Percentiles rank a stretch among this genome's conserved stretches.
phyloP scores from a whole-genome alignment of 2,888 invertebrate genomes.

The Protodeltote pygarga region DNA sequence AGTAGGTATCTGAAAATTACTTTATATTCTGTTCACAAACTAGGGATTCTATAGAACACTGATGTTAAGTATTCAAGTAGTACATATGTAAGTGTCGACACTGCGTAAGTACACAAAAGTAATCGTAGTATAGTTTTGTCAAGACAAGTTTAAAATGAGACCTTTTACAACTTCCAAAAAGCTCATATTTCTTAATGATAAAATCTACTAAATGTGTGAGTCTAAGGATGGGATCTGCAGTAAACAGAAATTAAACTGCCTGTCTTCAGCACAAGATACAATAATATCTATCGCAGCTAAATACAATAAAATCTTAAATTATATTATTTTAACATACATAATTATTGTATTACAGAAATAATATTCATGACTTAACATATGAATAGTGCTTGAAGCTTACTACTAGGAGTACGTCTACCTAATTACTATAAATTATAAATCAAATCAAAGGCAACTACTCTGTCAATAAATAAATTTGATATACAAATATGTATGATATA shows the following conservation, averaged over 20 bases:
- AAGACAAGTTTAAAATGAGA: constrained; percentile 62
- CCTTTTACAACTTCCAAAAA: constrained; percentile 25
- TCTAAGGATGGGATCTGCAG: constrained; percentile 45
- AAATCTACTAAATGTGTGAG: constrained; percentile 28
- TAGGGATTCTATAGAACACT: too few species aligned
- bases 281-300: constrained; percentile 65
- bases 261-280: constrained; percentile 63
- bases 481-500: not conserved
- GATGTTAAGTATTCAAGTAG: not conserved
- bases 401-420: constrained; percentile 49
- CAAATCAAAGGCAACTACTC: constrained; percentile 54
- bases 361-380: constrained; percentile 57
- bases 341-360: constrained; percentile 62
- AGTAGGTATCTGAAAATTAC: constrained; percentile 15
- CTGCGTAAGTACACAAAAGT: constrained; percentile 19
- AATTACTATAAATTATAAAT: constrained; percentile 48
- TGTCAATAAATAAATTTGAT: constrained; percentile 25
- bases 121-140: constrained; percentile 66
- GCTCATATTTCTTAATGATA: constrained; percentile 3
- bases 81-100: constrained; percentile 21
- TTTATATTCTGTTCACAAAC: too few species aligned
- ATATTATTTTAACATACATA: constrained; percentile 64
- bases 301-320: constrained; percentile 66
- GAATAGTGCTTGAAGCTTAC: constrained; percentile 66
- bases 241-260: constrained; percentile 48